Base-by-base conservation (phyloP, 2,888 invertebrate genomes). In the Papilio gigon region DNA sequence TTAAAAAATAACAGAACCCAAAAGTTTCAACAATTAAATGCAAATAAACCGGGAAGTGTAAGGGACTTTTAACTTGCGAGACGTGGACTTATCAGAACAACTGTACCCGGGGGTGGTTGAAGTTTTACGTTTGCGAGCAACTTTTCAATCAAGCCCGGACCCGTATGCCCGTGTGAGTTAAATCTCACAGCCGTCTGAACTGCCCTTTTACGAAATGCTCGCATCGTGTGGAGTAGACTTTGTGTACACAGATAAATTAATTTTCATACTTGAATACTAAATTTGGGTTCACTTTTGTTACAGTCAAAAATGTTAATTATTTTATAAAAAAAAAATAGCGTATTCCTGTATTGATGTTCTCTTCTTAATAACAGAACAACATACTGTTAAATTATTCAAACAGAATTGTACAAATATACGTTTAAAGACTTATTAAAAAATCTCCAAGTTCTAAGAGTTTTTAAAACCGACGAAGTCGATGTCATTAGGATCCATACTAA, bases 81-180 rank as follows among this genome's bases (percentile, higher is more conserved):
- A 59, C 63, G 71, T 60, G 68, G 72, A 71, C 70, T 72, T 71
- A 70, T 74, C 72, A 74, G 75, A 71, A 76, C 73, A 73, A 75
- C 69, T 71, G 72, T 70, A 71, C 53, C 74, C 72, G 72, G 72
- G 72, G 76, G 79, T 73, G 71, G 74, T 77, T 77, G 72, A 77
- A 82, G 79, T 83, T 80, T 77, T 77, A 78, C 80, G 80, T 83
- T 80, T 30, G 73, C 73, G 75, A 33, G 59, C 71, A 88, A 89
- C 87, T 89, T 90, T 88, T 88, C 89, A 87, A 88, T 88, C 85
- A 83, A 75, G 80, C 87, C 87, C 88, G 85, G 79, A 75, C 72
- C 77, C 71, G 74, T 74, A 66, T 70, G 65, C 61, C 56, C 22
- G 76, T 75, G 76, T 73, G 77, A 71, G 72, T 73, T 75, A 78